Percentiles rank a stretch among this genome's conserved stretches.
Conservation (phyloP, 2,888 invertebrate genomes). For the Formica aserva region DNA sequence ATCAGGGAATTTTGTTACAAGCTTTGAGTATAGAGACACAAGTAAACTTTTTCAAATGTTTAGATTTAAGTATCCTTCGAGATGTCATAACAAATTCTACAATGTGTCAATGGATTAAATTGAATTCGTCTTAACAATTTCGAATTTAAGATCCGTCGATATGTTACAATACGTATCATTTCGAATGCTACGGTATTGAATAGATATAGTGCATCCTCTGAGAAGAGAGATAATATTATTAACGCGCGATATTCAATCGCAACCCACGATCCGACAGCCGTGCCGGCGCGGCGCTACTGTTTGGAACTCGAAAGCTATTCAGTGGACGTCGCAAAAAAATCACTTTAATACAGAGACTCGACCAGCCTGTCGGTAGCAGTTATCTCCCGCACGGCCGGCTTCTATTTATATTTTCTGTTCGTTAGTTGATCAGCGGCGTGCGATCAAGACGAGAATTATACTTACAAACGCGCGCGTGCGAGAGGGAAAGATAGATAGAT, state of each 20-base stretch:
- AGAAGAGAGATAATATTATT: slow-evolving; percentile 38
- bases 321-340: slow-evolving; percentile 57
- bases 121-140: background rate
- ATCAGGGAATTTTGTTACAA: too few species aligned
- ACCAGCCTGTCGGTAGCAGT: slow-evolving; percentile 59
- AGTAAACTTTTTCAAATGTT: background rate
- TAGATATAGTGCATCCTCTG: background rate
- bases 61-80: background rate
- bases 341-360: slow-evolving; percentile 54
- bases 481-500: background rate
- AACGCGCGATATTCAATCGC: slow-evolving; percentile 34
- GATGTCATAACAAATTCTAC: background rate
- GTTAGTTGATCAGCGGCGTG: slow-evolving; percentile 66
- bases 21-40: too few species aligned
- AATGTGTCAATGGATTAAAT: background rate
- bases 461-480: background rate
- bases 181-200: background rate
- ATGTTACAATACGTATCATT: background rate
- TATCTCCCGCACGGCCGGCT: slow-evolving; percentile 64
- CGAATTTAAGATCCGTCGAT: background rate
- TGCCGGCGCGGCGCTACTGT: slow-evolving; percentile 14
- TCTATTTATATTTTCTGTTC: slow-evolving; percentile 72
- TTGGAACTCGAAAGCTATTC: slow-evolving; percentile 49
- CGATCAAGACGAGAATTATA: slow-evolving; percentile 60
- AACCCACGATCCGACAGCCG: slow-evolving; percentile 5